Evolutionary conservation across 2,797 vertebrate genomes (phyloP), one percentile per base, ranked within the genome.

Genomic region (Selene dorsalis): DNA sequence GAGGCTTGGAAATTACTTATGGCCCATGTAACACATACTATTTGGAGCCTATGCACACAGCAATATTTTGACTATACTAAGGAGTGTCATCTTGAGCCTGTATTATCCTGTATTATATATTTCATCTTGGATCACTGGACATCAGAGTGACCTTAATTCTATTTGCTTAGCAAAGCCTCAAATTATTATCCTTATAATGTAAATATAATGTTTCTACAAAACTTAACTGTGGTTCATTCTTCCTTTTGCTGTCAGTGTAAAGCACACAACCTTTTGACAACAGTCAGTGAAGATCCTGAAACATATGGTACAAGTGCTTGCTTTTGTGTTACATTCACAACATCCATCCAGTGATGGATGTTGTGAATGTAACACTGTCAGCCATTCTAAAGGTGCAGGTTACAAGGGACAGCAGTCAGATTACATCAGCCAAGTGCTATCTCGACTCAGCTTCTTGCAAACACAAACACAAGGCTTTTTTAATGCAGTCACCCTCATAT

Each of bases 1-100:
- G 73, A 75, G 71, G 32, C 65, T 83, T 71, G 73, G 65, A 62
- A 76, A 87, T 83, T 61, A 85, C 68, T 67, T 68, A 69, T n/a
- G 70, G 71, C 32, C 41, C 75, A 73, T 76, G 69, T 66, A 79
- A 48, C 26, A 35, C 13, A 52, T 28, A 55, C 16, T 38, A 66
- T 57, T 71, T 71, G 64, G 41, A 65, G 59, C 50, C 60, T 62
- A 11, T 0, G 53, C 35, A 45, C 79, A n/a, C 59, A 86, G 75
- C 45, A 59, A 66, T 71, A 50, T 70, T 79, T 55, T 67, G 47
- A 64, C 62, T 53, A 7, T 26, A 63, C 4, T n/a, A 45, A 80
- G 35, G 32, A 30, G 53, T 24, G 52, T 71, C 62, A 74, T 24
- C 45, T 68, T 28, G 38, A 67, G 30, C 26, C 22, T 50, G 61